Percentiles rank a stretch among this genome's conserved stretches.
phyloP scores from a whole-genome alignment of 2,888 invertebrate genomes.

The Linnaemya tessellans region DNA sequence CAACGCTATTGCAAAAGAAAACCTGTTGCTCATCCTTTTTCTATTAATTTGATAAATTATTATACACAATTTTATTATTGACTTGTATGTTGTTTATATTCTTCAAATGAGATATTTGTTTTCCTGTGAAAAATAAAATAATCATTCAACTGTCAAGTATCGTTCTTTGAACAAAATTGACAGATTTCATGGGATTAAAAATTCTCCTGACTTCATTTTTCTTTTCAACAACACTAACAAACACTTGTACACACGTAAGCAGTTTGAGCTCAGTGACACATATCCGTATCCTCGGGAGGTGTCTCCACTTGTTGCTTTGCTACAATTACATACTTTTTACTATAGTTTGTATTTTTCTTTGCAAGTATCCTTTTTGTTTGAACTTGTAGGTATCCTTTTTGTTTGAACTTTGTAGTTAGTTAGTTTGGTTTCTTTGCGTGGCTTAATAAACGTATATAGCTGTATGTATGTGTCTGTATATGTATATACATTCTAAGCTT shows the following conservation, averaged over 20 bases:
- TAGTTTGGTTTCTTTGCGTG: slow-evolving; percentile 8
- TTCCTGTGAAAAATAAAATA: background rate
- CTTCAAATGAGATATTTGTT: background rate
- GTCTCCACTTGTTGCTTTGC: slow-evolving; percentile 7
- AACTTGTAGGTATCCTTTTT: background rate
- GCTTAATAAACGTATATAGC: background rate
- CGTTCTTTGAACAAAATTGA: background rate
- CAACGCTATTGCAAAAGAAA: slow-evolving; percentile 20
- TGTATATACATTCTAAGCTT: slow-evolving; percentile 31
- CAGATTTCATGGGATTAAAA: background rate
- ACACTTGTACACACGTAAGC: background rate
- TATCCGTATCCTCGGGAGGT: slow-evolving; percentile 14
- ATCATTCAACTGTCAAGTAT: slow-evolving; percentile 22
- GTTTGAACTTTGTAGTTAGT: background rate
- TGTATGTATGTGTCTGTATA: background rate
- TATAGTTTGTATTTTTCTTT: background rate
- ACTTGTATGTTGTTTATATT: slow-evolving; percentile 34
- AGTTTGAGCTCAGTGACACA: slow-evolving; percentile 21
- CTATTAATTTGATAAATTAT: slow-evolving; percentile 39
- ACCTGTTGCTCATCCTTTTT: slow-evolving; percentile 42
- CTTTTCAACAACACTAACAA: background rate
- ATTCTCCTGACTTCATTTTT: background rate
- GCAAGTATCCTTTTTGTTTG: background rate
- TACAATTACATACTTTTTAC: slow-evolving; percentile 34
- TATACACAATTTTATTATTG: slow-evolving; percentile 19